Conservation (phyloP, 2,888 invertebrate species). For the Ormia ochracea region DNA sequence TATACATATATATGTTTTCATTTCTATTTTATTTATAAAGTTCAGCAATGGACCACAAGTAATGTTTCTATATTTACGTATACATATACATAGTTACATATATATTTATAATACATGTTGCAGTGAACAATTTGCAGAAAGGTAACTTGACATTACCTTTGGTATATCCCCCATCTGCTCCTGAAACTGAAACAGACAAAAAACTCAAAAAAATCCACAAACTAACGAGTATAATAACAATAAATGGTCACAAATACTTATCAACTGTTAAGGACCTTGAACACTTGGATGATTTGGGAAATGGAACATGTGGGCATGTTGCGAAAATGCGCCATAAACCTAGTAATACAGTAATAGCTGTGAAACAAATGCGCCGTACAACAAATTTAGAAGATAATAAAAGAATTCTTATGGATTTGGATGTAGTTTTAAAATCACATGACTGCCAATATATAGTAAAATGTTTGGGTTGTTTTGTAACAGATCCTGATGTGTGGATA, state of each 20-base stretch:
- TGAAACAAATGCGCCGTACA: constrained; percentile 98
- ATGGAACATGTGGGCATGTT: constrained; percentile 98
- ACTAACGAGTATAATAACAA: constrained; percentile 92
- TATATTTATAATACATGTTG: constrained; percentile 19
- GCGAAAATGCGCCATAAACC: constrained; percentile 95
- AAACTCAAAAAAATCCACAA: constrained; percentile 95
- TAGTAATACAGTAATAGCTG: constrained; percentile 91
- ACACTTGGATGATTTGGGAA: constrained; percentile 91
- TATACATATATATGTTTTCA: too few species aligned
- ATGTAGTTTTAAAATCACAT: constrained; percentile 97
- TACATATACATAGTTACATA: too few species aligned
- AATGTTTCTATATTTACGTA: too few species aligned
- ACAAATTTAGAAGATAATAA: constrained; percentile 98
- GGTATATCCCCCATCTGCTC: constrained; percentile 78
- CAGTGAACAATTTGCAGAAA: constrained; percentile 78
- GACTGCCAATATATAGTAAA: constrained; percentile 98
- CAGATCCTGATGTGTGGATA: constrained; percentile 98
- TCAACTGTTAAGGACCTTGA: constrained; percentile 90
- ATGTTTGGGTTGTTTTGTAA: constrained; percentile 98
- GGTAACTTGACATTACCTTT: constrained; percentile 80
- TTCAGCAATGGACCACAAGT: too few species aligned
- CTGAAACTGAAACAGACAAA: constrained; percentile 85
- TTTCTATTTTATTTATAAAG: too few species aligned
- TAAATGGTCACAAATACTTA: constrained; percentile 86
- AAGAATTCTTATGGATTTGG: constrained; percentile 98